A percentile compares a stretch with the other conserved stretches of the same genome.
phyloP scores from a whole-genome alignment of 2,888 invertebrate species.

The Drosophila eohydei region DNA sequence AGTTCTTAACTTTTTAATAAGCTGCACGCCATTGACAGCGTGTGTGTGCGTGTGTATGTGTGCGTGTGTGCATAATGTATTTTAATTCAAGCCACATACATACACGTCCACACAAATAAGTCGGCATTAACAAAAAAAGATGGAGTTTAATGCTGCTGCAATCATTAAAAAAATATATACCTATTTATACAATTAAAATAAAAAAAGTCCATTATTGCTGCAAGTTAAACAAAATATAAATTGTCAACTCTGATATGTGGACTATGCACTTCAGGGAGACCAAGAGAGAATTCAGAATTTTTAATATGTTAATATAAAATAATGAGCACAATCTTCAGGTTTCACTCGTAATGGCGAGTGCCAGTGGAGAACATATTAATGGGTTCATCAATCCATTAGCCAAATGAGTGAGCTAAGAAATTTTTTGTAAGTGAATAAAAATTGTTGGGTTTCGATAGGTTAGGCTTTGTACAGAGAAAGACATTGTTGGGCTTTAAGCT shows the following conservation, averaged over 20 bases:
- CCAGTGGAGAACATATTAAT: not conserved
- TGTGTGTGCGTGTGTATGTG: conserved; percentile 16
- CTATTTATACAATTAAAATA: conserved; percentile 36
- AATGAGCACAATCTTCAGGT: conserved; percentile 9
- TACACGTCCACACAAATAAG: conserved; percentile 18
- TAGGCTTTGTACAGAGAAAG: no score
- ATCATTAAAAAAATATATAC: conserved; percentile 23
- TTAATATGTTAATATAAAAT: conserved; percentile 16
- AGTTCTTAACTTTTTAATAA: conserved; percentile 76
- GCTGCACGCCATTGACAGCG: conserved; percentile 26
- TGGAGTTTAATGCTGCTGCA: conserved; percentile 27
- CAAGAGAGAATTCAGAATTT: not conserved
- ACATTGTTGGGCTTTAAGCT: no score
- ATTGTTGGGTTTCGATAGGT: not conserved
- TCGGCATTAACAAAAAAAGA: conserved; percentile 30
- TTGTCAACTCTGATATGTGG: conserved; percentile 5
- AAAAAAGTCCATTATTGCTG: conserved; percentile 22
- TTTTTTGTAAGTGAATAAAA: not conserved
- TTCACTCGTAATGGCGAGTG: not conserved
- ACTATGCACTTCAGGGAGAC: conserved; percentile 1
- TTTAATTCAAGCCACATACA: conserved; percentile 29
- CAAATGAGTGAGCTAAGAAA: not conserved
- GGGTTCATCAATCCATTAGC: not conserved
- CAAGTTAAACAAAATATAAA: conserved; percentile 1
- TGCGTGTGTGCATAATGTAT: conserved; percentile 35